Conservation (phyloP, 2,797 vertebrate species). For the Cuniculus paca region DNA sequence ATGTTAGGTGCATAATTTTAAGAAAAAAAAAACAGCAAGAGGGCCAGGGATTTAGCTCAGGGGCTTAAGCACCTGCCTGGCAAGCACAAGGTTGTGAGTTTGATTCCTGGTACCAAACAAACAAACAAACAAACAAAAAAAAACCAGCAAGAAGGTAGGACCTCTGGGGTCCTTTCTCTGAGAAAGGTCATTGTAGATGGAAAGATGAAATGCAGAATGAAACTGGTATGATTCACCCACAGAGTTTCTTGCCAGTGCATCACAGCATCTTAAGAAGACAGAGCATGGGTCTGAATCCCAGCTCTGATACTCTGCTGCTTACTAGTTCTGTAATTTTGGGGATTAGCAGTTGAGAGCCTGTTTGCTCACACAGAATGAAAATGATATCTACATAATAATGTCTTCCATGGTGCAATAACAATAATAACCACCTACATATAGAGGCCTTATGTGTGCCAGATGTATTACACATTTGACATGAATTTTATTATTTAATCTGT, state of each 20-base stretch:
- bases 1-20: background rate
- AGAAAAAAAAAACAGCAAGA: constrained; percentile 39
- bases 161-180: background rate
- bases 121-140: no score
- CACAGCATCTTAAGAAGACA: background rate
- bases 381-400: background rate
- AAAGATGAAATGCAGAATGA: background rate
- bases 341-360: background rate
- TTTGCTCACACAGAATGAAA: constrained; percentile 46
- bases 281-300: background rate
- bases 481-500: constrained; percentile 52
- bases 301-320: background rate
- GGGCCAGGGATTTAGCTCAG: no score
- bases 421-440: background rate
- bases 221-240: background rate
- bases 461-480: background rate
- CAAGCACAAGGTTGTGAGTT: no score
- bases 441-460: background rate
- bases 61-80: no score
- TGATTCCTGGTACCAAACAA: no score
- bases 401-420: background rate
- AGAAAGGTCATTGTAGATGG: background rate
- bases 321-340: background rate
- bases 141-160: background rate
- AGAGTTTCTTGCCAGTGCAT: background rate